Conservation (phyloP, 2,797 vertebrate species). For the Eleutherodactylus coqui region DNA sequence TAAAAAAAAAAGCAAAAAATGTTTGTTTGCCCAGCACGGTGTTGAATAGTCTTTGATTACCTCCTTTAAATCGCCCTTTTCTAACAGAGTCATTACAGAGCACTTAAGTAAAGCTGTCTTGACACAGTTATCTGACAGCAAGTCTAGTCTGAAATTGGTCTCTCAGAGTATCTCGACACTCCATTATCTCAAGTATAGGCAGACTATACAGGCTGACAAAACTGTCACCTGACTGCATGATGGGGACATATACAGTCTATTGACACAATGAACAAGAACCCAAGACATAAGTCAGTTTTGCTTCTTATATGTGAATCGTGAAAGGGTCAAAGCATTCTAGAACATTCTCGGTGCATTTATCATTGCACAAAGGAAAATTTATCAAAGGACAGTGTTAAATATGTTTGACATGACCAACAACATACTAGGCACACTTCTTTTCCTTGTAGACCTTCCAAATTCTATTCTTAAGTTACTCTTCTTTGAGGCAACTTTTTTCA, state of each 20-base stretch:
- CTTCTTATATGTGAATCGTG: neutral
- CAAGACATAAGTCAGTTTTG: neutral
- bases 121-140: slow-evolving; percentile 44
- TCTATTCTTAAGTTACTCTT: too few species aligned
- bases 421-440: neutral
- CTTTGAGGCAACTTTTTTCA: too few species aligned
- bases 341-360: neutral
- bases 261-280: slow-evolving; percentile 3
- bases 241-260: slow-evolving; percentile 21
- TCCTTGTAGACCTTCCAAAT: too few species aligned
- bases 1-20: neutral
- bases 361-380: neutral
- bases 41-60: slow-evolving; percentile 36
- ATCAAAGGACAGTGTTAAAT: neutral
- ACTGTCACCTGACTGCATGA: slow-evolving; percentile 45
- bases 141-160: slow-evolving; percentile 54
- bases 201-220: slow-evolving; percentile 34
- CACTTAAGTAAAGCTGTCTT: slow-evolving; percentile 50
- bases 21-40: slow-evolving; percentile 30
- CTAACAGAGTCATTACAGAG: slow-evolving; percentile 45
- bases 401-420: neutral
- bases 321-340: neutral
- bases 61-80: slow-evolving; percentile 14
- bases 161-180: slow-evolving; percentile 32
- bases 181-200: slow-evolving; percentile 51